phyloP scores from a whole-genome alignment of 2,797 vertebrate genomes.

The Eulemur albifrons region DNA sequence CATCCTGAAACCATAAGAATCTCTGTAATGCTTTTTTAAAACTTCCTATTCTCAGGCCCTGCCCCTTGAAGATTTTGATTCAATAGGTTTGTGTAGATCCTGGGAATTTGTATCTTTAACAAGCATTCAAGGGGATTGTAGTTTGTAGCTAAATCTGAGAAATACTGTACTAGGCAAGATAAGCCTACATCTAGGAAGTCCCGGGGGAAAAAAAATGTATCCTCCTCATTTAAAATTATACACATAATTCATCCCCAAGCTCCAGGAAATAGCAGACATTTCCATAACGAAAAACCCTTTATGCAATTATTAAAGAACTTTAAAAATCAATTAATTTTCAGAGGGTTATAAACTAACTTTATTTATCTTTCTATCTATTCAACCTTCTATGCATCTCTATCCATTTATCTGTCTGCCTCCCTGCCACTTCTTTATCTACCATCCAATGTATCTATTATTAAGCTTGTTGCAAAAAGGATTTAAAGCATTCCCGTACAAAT shows the following conservation, averaged over 20 bases:
- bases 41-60: not conserved
- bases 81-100: not conserved
- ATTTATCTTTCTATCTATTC: not conserved
- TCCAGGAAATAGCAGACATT: not conserved
- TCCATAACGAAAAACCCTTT: not conserved
- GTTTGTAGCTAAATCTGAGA: not conserved
- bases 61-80: not conserved
- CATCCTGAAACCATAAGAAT: not conserved
- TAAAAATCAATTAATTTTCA: constrained; percentile 11
- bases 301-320: not conserved
- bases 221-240: not conserved
- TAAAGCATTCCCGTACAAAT: not conserved
- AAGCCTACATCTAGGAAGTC: not conserved
- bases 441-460: not conserved
- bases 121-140: not conserved
- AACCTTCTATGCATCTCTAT: not conserved
- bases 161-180: not conserved
- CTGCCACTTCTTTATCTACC: not conserved
- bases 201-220: not conserved
- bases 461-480: not conserved
- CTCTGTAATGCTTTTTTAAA: not conserved
- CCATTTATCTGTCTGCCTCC: not conserved
- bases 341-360: not conserved
- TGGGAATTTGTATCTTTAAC: not conserved
- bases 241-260: not conserved